Base-by-base conservation (phyloP, 2,113 vertebrate species). In the Lagopus leucura region DNA sequence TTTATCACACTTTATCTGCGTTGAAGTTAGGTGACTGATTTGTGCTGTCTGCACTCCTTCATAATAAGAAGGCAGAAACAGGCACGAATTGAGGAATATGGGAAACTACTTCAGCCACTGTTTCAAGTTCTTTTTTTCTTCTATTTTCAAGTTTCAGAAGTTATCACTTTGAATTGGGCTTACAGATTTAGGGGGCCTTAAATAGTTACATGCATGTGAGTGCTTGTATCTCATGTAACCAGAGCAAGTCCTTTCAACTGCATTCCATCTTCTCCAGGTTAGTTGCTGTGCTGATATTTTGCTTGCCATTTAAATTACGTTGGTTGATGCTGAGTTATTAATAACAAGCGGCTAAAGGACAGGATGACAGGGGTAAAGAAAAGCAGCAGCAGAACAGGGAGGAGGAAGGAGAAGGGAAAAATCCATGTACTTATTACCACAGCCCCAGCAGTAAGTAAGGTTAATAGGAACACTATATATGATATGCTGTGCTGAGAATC, bases 21-120 rank as follows among this genome's bases (percentile, higher is more conserved):
- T 66, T 76, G 89, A 85, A 17, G 36, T 87, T 92, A 66, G 91
- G 88, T 38, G 73, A 20, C 60, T 54, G 40, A 73, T 69, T 92
- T 76, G 6, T 0, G 0, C 48, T 61, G 24, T 75, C 82, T 92
- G 82, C 6, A 17, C 38, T 61, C 12, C 32, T 76, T 60, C 72
- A 34, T 82, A 82, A 55, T 27, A 48, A 28, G 22, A 74, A 75
- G 73, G 38, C 32, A 34, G 64, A 57, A 22, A 36, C 3, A 12
- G 28, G 38, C 52, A 67, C 4, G 45, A 32, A 2, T 1, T 30
- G 11, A 75, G 30, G 43, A 86, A n/a, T 8, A 72, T 5, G 10
- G 28, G 25, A 5, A 1, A 4, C 20, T 32, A 36, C 38, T 55
- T 92, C 24, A 2, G 30, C 47, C 38, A 38, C 21, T 12, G 36